Base-by-base conservation (phyloP, 2,113 vertebrate genomes). In the Acinonyx jubatus region DNA sequence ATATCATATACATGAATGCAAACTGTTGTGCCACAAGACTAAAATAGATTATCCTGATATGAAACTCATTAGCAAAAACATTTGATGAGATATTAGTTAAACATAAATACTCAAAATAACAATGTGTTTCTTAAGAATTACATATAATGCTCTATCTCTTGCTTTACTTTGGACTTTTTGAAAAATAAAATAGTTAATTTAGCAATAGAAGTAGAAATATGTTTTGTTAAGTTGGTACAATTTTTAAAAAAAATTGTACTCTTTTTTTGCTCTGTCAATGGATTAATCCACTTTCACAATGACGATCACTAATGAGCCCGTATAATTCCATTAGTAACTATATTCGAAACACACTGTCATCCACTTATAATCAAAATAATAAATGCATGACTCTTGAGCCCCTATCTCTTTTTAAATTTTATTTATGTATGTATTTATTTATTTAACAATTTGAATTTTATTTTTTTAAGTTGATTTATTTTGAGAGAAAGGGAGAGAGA, bases 281-380 rank as follows among this genome's bases (percentile, higher is more conserved):
- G 83, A 41, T 6, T 52, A 97, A 38, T 95, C 23, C 36, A 6
- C 76, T 52, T 92, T 97, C 41, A 85, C 48, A 80, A 10, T 88
- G 52, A 55, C 57, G 96, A 8, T 0, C 0, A 89, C 80, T 96
- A 97, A 94, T 90, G 52, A 89, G 97, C 41, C 74, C 69, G 89
- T 11, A 97, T 88, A 88, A 92, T 95, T 97, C 73, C 66, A 95
- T 95, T 98, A 98, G 97, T 97, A 92, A 95, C 63, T 97, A 80
- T 88, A 95, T 97, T 98, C 79, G 94, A 96, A 98, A 95, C 52
- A 98, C 96, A 55, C 61, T 96, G 93, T 19, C 29, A 97, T 84
- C 29, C 81, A 78, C 69, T 97, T 98, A 36, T 97, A 78, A 27
- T 97, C 81, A 81, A 38, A 97, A 94, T 97, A 98, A 97, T 98